phyloP scores from a whole-genome alignment of 92 coral and sea anemone genomes.

The Metridium senile region DNA sequence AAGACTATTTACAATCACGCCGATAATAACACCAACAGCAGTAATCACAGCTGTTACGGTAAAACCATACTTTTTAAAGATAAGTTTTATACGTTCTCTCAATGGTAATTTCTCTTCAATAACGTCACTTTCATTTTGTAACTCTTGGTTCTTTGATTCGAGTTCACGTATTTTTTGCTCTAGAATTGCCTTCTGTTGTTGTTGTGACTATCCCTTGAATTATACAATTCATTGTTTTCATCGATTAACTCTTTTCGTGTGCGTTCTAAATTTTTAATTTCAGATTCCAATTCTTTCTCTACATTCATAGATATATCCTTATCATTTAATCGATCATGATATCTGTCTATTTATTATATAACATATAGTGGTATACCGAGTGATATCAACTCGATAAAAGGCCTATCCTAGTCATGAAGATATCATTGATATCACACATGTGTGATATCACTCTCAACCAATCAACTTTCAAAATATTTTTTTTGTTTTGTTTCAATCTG shows the following conservation, averaged over 20 bases:
- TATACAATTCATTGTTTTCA: constrained; percentile 8
- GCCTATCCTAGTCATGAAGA: too few relatives aligned
- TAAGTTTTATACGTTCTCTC: constrained; percentile 4
- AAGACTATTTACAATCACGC: constrained; percentile 6
- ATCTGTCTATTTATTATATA: too few relatives aligned
- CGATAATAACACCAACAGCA: constrained; percentile 17
- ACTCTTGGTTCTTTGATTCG: neutral
- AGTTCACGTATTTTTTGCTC: neutral
- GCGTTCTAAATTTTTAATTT: neutral
- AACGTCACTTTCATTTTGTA: constrained; percentile 1
- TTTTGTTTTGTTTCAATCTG: too few relatives aligned
- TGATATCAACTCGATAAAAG: too few relatives aligned
- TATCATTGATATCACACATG: too few relatives aligned
- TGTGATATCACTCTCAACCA: too few relatives aligned
- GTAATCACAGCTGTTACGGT: neutral
- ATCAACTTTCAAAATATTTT: too few relatives aligned
- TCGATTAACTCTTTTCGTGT: neutral
- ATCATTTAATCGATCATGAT: neutral
- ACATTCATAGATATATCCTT: neutral
- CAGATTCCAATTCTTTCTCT: neutral
- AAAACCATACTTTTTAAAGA: neutral
- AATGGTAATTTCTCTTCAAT: constrained; percentile 1
- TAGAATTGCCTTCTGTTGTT: neutral
- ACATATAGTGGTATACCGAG: too few relatives aligned
- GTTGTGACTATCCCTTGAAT: neutral